These are phyloP conservation scores for Drosophila sturtevanti DNA, from an alignment of 1,140 invertebrate genomes.

Conservation along the genomic window DNA sequence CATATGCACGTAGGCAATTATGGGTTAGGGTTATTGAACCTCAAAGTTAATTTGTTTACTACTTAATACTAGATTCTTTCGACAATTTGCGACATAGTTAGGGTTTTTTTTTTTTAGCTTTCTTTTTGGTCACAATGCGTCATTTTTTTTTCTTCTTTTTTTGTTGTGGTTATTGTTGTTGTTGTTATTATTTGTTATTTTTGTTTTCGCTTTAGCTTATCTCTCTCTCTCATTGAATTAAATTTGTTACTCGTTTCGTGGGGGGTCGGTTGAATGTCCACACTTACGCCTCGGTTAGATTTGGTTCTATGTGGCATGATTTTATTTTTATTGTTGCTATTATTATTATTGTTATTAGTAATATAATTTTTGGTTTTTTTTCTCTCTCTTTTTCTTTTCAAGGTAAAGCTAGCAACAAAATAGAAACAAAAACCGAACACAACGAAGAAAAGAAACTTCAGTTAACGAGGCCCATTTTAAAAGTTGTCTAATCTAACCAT, in stretches of 20 bases:
- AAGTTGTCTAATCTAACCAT: background rate
- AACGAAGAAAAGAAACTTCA: background rate
- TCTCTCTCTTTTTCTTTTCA: background rate
- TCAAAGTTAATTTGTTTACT: constrained; percentile 1
- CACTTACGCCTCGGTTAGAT: background rate
- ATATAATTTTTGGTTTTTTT: too few relatives aligned
- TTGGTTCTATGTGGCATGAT: background rate
- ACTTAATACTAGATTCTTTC: constrained; percentile 6
- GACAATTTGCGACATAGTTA: constrained; percentile 52
- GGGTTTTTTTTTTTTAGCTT: background rate
- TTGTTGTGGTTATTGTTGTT: background rate
- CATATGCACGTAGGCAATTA: background rate
- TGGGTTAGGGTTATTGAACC: constrained; percentile 39
- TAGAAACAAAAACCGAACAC: constrained; percentile 5
- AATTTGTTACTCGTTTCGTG: constrained; percentile 5
- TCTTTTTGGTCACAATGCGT: constrained; percentile 41
- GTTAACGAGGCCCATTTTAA: background rate
- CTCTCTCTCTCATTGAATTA: constrained; percentile 9
- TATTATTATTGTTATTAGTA: background rate
- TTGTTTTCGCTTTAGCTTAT: background rate
- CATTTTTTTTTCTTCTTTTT: constrained; percentile 31
- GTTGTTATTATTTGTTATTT: too few relatives aligned
- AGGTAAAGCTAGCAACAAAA: constrained; percentile 7
- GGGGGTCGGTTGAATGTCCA: background rate
- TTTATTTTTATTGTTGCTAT: background rate